Evolutionary conservation across 2,888 invertebrate genomes (phyloP), one percentile per base, ranked within the genome.

Genomic region (Lasioglossum villosulum): DNA sequence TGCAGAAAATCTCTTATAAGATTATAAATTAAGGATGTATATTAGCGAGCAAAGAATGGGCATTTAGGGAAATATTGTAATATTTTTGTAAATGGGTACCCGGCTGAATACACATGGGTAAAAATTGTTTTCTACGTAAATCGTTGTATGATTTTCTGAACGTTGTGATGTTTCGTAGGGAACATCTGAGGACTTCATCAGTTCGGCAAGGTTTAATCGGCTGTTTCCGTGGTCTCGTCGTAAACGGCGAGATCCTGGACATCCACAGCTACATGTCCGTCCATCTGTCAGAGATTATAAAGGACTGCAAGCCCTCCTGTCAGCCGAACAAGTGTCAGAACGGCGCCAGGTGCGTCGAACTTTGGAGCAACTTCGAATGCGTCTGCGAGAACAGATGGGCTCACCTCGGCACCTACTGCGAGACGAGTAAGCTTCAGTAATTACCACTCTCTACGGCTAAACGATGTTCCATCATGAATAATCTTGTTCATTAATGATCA

Each of bases 261-360:
- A 98, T 99, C 88, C 98, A 98, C 95, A 98, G 98, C 90, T 98
- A 98, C 95, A 98, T 98, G 98, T 98, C 98, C 66, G 98, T 98
- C 48, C 98, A 98, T 95, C 95, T 98, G 78, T 98, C 98, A 75
- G 98, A 98, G 95, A 98, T 99, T 86, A 98, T 98, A 84, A 98
- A 98, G 94, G 98, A 98, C 94, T 99, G 99, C 94, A 98, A 98
- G 93, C 98, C 99, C 0, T 98, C 98, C 0, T 99, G 99, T 95
- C 98, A 98, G 88, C 98, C 98, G 0, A 98, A 98, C 94, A 99
- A 99, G 14, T 99, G 99, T 94, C 97, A 97, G 95, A 99, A 99
- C 94, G 98, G 97, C 72, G 99, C 98, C 0, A 97, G 97, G 88
- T 99, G 98, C 94, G 98, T 98, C 92, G 98, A 99, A 94, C 96